A percentile compares a stretch with the other conserved stretches of the same genome.
Conservation (phyloP, 2,113 vertebrate species). For the Illadopsis cleaveri region DNA sequence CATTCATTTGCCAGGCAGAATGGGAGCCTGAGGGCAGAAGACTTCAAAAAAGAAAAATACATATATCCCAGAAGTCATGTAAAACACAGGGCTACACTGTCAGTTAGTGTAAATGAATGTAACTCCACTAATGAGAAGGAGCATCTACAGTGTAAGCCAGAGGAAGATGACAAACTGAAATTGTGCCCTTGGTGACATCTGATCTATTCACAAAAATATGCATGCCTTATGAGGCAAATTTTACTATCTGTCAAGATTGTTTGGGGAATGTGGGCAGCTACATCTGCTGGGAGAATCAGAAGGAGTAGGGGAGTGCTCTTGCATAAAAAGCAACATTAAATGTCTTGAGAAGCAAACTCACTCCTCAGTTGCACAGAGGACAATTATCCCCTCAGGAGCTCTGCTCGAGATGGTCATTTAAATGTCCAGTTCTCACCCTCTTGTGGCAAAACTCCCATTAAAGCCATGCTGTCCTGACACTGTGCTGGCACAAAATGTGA, state of each 20-base stretch:
- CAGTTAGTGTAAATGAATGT: constrained; percentile 21
- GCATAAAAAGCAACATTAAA: background rate
- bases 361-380: background rate
- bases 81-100: constrained; percentile 4
- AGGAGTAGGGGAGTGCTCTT: background rate
- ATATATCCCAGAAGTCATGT: constrained; percentile 1
- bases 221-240: constrained; percentile 20
- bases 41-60: background rate
- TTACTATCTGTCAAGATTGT: background rate
- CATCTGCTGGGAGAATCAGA: background rate
- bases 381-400: background rate
- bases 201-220: constrained; percentile 39
- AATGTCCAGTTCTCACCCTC: background rate
- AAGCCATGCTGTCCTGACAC: background rate
- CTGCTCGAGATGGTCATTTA: background rate
- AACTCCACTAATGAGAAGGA: background rate
- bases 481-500: background rate
- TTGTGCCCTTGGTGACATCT: constrained; percentile 29
- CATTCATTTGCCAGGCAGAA: constrained; percentile 40
- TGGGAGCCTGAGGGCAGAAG: constrained; percentile 18
- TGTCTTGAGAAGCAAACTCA: background rate
- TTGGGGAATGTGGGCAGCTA: background rate
- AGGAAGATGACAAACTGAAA: constrained; percentile 16
- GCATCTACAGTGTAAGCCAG: background rate
- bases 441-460: background rate